Conservation (phyloP, 2,888 invertebrate genomes). For the Cephus sareptanus region DNA sequence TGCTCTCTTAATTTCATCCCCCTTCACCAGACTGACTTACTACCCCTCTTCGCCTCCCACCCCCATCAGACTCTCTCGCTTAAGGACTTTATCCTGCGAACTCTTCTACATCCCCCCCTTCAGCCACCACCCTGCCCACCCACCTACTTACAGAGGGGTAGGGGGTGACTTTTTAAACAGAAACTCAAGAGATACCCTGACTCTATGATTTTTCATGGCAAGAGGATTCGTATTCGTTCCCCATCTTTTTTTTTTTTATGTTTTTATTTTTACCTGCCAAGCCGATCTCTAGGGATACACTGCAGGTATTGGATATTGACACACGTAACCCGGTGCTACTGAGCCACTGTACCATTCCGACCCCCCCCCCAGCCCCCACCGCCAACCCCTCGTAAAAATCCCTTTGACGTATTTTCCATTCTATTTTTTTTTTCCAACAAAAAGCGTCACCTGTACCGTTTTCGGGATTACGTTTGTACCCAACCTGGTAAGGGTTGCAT, state of each 20-base stretch:
- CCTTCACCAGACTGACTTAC: constrained; percentile 21
- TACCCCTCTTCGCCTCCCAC: constrained; percentile 21
- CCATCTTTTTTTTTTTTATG: not conserved
- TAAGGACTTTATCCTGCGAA: constrained; percentile 20
- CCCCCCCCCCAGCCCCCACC: constrained; percentile 16
- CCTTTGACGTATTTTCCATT: not conserved
- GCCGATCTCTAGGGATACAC: not conserved
- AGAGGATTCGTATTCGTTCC: constrained; percentile 2
- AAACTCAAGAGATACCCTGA: not conserved
- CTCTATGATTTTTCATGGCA: not conserved
- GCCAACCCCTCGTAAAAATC: constrained; percentile 24
- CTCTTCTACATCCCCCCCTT: not conserved
- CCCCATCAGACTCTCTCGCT: constrained; percentile 22
- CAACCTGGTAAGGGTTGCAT: no score
- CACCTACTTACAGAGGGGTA: not conserved
- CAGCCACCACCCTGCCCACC: not conserved
- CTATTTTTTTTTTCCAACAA: constrained; percentile 36
- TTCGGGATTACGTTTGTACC: constrained; percentile 61
- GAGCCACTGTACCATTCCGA: constrained; percentile 29
- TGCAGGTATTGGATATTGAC: constrained; percentile 42
- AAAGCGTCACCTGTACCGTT: constrained; percentile 61
- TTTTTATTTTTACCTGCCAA: no score
- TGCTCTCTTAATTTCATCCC: constrained; percentile 4
- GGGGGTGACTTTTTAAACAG: not conserved
- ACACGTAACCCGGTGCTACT: constrained; percentile 29